These are phyloP conservation scores for Columba livia DNA, from an alignment of 2,113 vertebrate species.

Conservation along the genomic window DNA sequence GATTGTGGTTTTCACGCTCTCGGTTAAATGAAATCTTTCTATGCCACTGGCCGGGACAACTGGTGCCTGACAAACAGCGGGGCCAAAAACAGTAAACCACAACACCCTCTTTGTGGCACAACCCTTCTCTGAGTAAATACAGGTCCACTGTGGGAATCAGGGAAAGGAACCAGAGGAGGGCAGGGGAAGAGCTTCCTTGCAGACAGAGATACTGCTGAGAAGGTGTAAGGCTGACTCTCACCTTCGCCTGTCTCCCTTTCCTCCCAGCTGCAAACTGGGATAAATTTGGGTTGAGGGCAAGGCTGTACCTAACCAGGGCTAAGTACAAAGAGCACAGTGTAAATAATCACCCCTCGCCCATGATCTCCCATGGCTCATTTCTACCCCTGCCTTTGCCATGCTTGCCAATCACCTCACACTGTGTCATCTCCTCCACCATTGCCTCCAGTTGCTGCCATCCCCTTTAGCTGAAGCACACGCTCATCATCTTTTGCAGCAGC, in stretches of 20 bases:
- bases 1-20: conserved; percentile 33
- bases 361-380: neutral
- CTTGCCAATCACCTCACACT: neutral
- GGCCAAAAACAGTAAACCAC: neutral
- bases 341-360: neutral
- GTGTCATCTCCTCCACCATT: rapidly evolving
- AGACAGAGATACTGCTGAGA: neutral
- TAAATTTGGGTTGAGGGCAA: neutral
- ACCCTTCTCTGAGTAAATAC: neutral
- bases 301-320: neutral
- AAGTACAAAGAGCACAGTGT: rapidly evolving
- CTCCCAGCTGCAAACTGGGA: neutral
- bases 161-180: neutral
- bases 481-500: neutral
- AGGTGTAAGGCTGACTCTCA: neutral
- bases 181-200: neutral
- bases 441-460: neutral
- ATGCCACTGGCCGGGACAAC: neutral
- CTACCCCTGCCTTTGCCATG: neutral
- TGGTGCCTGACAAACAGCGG: neutral
- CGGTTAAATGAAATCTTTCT: neutral
- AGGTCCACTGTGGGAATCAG: neutral
- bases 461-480: neutral
- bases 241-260: neutral
- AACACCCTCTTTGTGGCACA: neutral